A percentile compares a stretch with the other conserved stretches of the same genome.
Evolutionary conservation across 2,797 vertebrate species (phyloP).

Genomic region (Dendrocincla tyrannina): DNA sequence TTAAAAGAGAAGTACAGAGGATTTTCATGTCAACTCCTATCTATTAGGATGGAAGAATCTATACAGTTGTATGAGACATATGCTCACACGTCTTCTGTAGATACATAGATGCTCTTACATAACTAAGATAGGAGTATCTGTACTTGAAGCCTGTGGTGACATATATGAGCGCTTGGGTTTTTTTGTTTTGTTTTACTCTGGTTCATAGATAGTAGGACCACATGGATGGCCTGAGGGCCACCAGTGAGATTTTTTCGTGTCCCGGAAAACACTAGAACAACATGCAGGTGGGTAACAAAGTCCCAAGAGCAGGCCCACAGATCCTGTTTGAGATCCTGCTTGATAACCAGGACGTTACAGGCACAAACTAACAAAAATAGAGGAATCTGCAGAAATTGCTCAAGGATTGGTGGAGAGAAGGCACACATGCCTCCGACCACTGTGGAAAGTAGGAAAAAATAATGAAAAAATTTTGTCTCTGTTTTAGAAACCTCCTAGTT

Average conservation of each 20-base stretch:
- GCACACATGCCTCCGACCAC: background rate
- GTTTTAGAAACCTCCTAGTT: background rate
- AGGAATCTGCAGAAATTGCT: background rate
- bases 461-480: background rate
- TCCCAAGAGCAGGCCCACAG: background rate
- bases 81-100: background rate
- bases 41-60: background rate
- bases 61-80: background rate
- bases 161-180: background rate
- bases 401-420: background rate
- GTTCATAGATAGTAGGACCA: background rate
- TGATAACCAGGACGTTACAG: background rate
- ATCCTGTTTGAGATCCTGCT: background rate
- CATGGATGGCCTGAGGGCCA: background rate
- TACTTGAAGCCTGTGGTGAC: background rate
- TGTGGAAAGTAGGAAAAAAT: background rate
- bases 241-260: background rate
- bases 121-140: background rate
- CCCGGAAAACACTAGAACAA: background rate
- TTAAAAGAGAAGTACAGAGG: background rate
- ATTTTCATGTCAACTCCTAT: background rate
- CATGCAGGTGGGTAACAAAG: background rate
- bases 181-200: background rate
- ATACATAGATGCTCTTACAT: background rate
- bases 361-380: background rate